Conservation (phyloP, 2,113 vertebrate species). For the Melanerpes aurifrons region DNA sequence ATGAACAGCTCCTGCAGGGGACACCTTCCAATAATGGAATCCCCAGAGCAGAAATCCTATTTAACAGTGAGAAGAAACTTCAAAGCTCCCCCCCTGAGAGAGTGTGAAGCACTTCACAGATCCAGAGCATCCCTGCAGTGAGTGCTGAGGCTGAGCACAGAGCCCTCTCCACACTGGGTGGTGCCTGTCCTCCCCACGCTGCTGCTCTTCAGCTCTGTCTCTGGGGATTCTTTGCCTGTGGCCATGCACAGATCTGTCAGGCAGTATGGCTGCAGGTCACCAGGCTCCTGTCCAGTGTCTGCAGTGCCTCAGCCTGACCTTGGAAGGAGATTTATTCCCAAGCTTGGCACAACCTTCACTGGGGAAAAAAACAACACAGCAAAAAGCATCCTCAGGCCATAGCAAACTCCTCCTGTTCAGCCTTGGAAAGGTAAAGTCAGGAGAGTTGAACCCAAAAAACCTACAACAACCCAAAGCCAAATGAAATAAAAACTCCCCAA, state of each 20-base stretch:
- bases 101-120: neutral
- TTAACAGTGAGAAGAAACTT: slow-evolving; percentile 12
- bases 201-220: neutral
- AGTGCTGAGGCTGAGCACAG: neutral
- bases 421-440: too few relatives aligned
- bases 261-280: neutral
- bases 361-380: too few relatives aligned
- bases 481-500: too few relatives aligned
- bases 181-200: neutral
- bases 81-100: neutral
- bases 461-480: too few relatives aligned
- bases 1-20: slow-evolving; percentile 41
- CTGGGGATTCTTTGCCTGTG: neutral
- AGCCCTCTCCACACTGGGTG: neutral
- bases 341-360: too few relatives aligned
- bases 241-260: neutral
- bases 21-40: slow-evolving; percentile 32
- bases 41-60: slow-evolving; percentile 40
- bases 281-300: neutral
- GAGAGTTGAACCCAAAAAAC: too few relatives aligned
- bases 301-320: neutral
- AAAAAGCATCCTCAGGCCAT: too few relatives aligned
- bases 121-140: neutral
- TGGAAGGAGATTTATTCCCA: too few relatives aligned
- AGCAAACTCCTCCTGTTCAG: too few relatives aligned